Base-by-base conservation (phyloP, 2,888 invertebrate genomes). In the Scaptomyza polygonia region DNA sequence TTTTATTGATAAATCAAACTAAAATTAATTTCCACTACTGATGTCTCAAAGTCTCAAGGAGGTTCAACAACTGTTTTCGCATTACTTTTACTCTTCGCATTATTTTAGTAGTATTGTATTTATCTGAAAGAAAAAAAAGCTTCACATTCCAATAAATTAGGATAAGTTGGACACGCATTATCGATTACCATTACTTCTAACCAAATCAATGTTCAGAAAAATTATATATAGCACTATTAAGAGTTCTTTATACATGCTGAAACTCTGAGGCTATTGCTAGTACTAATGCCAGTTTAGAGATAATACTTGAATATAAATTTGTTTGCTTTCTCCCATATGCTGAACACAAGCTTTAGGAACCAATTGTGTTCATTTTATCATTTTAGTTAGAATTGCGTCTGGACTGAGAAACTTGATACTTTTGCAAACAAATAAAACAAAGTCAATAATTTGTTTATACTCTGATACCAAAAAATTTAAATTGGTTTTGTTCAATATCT, bases 191-290 rank as follows among this genome's bases (percentile, higher is more conserved):
- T 8, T 14, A 12, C 2, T 0, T 12, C 8, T 18, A n/a, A n/a
- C 11, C 14, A 67, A 9, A 6, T 8, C 47, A 1, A 61, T 11
- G 5, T 2, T 11, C 1, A 4, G 5, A 3, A 49, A 12, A 1
- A 67, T 3, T 8, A 54, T 9, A 9, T 36, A 8, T 4, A 67
- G 6, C 8, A 12, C 16, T 36, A 67, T 30, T 1, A 67, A 5
- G 9, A 27, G 2, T 34, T 9, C 14, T 2, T 18, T 18, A 3
- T 30, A 25, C 67, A 67, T 67, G 49, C 53, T 67, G 44, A 14
- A 18, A 59, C 8, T 7, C 21, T 18, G 5, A 59, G 32, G 21
- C 14, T 6, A 8, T 2, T 12, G 11, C 14, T 8, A 0, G 5
- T 29, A 62, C 27, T 57, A 42, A 42, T 42, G 2, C 7, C 25